phyloP scores from a whole-genome alignment of 2,797 vertebrate genomes.

The Siniperca undulata region DNA sequence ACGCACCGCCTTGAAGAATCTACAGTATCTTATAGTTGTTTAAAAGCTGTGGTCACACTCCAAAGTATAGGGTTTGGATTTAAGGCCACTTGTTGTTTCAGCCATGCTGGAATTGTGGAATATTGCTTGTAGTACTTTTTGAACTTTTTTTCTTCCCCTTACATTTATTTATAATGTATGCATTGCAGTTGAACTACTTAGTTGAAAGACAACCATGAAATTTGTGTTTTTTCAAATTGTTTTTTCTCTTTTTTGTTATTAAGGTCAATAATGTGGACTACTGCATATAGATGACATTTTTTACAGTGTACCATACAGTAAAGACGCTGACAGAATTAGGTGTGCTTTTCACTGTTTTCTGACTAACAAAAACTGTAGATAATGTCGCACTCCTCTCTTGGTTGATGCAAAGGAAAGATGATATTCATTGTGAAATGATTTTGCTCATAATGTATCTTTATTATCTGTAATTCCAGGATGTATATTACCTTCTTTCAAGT shows the following conservation, averaged over 20 bases:
- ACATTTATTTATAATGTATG: slow-evolving; percentile 89
- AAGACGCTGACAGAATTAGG: slow-evolving; percentile 80
- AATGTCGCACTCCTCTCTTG: slow-evolving; percentile 79
- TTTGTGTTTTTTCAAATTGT: slow-evolving; percentile 61
- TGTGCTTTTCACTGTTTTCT: slow-evolving; percentile 84
- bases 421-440: slow-evolving; percentile 88
- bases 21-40: slow-evolving; percentile 80
- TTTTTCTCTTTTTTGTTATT: slow-evolving; percentile 61
- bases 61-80: slow-evolving; percentile 74
- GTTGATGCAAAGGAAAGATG: slow-evolving; percentile 80
- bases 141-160: slow-evolving; percentile 71
- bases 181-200: slow-evolving; percentile 85
- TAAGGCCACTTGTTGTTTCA: slow-evolving; percentile 82
- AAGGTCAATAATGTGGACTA: slow-evolving; percentile 81
- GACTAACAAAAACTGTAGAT: slow-evolving; percentile 86
- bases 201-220: slow-evolving; percentile 76
- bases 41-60: slow-evolving; percentile 75
- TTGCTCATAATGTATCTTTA: slow-evolving; percentile 90
- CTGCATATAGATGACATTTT: slow-evolving; percentile 81
- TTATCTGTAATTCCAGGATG: slow-evolving; percentile 90
- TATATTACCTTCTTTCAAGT: slow-evolving; percentile 91
- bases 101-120: slow-evolving; percentile 85
- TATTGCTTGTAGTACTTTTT: slow-evolving; percentile 83
- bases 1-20: slow-evolving; percentile 70
- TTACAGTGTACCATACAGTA: slow-evolving; percentile 84